Base-by-base conservation (phyloP, 2,888 invertebrate species). In the Petrophora chlorosata region DNA sequence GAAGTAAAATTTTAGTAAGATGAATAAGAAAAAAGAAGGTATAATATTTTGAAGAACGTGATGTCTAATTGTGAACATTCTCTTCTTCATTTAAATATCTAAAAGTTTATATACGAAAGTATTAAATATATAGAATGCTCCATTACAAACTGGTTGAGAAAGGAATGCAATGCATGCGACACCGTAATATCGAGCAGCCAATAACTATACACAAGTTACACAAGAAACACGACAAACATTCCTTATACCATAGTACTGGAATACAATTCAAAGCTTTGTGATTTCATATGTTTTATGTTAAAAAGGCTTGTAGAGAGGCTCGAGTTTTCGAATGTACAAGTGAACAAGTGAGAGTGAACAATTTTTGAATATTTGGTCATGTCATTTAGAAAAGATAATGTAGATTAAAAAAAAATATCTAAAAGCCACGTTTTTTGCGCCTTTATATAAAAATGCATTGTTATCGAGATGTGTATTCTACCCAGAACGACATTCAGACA, bases 141-240 rank as follows among this genome's bases (percentile, higher is more conserved):
- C 19, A 25, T 1, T 9, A 13, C 15, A 29, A 39, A 12, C 32
- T 35, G 9, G 29, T 25, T 36, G 30, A 25, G 36, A 32, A 36
- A 26, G 33, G 42, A 43, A 49, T 49, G 47, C 41, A 25, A 14
- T 36, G 32, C 39, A 34, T 3, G 26, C 33, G 35, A 19, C 15
- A 32, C 25, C 29, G 25, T 41, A 13, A 33, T 38, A 38, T 38
- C 32, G 42, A 38, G 29, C 43, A 43, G 25, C 28, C 36, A 40
- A 38, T 26, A 39, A 47, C 35, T 25, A 42, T 23, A 7, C 25
- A 2, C n/a, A 23, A 23, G n/a, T n/a, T 23, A 39, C 29, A 40
- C 35, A 35, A 40, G 40, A 47, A 38, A 42, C 17, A 15, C 38
- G 25, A 32, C 38, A 38, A 42, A 32, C 43, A 39, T 49, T 49